Evolutionary conservation across 2,888 invertebrate species (phyloP).

Genomic region (Caenorhabditis doughertyi): DNA sequence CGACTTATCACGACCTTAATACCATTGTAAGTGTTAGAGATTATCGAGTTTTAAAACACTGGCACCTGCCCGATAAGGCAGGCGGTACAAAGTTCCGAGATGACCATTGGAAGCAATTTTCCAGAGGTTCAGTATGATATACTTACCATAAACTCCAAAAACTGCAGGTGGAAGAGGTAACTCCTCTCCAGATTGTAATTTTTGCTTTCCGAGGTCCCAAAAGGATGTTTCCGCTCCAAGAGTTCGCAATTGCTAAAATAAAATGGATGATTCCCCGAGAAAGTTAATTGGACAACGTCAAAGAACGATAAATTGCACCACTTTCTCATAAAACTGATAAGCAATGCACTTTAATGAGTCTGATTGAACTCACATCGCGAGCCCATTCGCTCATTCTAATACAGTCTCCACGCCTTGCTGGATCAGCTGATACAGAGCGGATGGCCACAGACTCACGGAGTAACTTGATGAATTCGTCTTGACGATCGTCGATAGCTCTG

Average conservation of each 20-base stretch:
- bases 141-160: slow-evolving; percentile 85
- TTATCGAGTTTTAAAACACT: slow-evolving; percentile 29
- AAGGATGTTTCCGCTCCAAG: slow-evolving; percentile 76
- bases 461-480: slow-evolving; percentile 88
- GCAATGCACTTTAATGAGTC: slow-evolving; percentile 45
- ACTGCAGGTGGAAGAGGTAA: slow-evolving; percentile 78
- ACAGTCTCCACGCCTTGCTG: slow-evolving; percentile 90
- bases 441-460: slow-evolving; percentile 93
- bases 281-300: slow-evolving; percentile 17
- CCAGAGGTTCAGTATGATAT: background rate
- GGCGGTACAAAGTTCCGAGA: slow-evolving; percentile 42
- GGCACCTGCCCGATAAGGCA: slow-evolving; percentile 41
- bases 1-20: slow-evolving; percentile 57
- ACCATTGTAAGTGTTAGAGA: slow-evolving; percentile 28
- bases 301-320: slow-evolving; percentile 18
- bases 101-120: background rate
- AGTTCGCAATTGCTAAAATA: slow-evolving; percentile 70
- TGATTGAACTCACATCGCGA: slow-evolving; percentile 71
- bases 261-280: slow-evolving; percentile 17
- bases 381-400: slow-evolving; percentile 91
- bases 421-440: slow-evolving; percentile 95
- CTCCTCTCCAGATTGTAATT: slow-evolving; percentile 58
- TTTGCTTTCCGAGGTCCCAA: slow-evolving; percentile 75
- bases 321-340: slow-evolving; percentile 25
- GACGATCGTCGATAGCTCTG: slow-evolving; percentile 90